Evolutionary conservation across 2,113 vertebrate species (phyloP).

Genomic region (Ictalurus punctatus): DNA sequence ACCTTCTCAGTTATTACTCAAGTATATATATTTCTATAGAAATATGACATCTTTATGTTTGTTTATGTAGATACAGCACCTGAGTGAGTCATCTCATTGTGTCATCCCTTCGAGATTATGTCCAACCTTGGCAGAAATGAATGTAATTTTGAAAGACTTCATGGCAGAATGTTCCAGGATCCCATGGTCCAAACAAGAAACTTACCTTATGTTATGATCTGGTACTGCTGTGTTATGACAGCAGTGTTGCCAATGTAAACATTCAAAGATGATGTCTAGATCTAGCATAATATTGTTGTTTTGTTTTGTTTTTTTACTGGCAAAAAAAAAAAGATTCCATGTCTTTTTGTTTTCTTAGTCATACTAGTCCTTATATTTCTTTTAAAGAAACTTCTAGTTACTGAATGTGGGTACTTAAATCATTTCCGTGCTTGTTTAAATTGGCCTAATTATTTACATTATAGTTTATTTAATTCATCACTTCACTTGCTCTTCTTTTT

Average conservation of each 20-base stretch:
- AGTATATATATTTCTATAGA: too few relatives aligned
- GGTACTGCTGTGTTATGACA: conserved; percentile 76
- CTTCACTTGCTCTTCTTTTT: background rate
- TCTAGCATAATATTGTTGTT: too few relatives aligned
- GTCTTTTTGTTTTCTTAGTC: background rate
- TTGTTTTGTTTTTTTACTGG: too few relatives aligned
- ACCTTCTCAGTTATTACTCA: too few relatives aligned
- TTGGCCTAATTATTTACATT: background rate
- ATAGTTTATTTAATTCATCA: background rate
- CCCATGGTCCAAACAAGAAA: conserved; percentile 76
- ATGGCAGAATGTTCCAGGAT: conserved; percentile 74
- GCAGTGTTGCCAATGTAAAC: conserved; percentile 80
- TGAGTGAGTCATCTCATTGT: background rate
- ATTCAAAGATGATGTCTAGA: background rate
- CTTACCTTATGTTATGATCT: conserved; percentile 77
- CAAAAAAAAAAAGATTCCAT: too few relatives aligned
- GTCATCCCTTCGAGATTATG: background rate
- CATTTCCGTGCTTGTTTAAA: background rate
- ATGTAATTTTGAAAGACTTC: conserved; percentile 80
- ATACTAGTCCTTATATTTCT: background rate
- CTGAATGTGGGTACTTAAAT: background rate
- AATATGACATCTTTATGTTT: background rate
- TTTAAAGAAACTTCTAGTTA: background rate
- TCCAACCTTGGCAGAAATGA: conserved; percentile 78
- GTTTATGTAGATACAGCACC: background rate